Evolutionary conservation across 1,140 invertebrate species (phyloP), one percentile per base, ranked within the genome.

Genomic region (Medauroidea extradentata): DNA sequence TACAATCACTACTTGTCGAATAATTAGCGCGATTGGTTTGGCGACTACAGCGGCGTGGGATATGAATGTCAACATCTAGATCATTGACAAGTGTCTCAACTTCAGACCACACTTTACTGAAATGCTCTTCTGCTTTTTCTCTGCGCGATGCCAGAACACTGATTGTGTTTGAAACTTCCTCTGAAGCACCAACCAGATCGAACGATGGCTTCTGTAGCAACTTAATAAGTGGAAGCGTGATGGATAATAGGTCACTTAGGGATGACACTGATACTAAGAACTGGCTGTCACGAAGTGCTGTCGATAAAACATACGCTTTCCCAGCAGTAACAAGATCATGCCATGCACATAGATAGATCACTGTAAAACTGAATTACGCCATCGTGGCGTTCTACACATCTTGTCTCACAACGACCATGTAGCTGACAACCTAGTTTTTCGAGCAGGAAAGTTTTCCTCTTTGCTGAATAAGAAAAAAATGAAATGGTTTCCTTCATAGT

Each of bases 381-480:
- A 41, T 62, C 62, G 16, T 67, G 62, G 41, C 49, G 34, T n/a
- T 66, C 60, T 1, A 65, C 53, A 53, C 62, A 67, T 18, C 64
- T 54, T 8, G 62, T 67, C 52, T 67, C 66, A 34, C 62, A 65
- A 7, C 63, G 23, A 7, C 62, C 61, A 19, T 46, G 25, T 9
- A 65, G 39, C 19, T 46, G 13, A 18, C 24, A 38, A 2, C 53
- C 2, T n/a, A 43, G 7, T 44, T 43, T 39, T n/a, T 18, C n/a
- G n/a, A n/a, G n/a, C n/a, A n/a, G n/a, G n/a, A 18, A 4, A 16
- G n/a, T 38, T 13, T 54, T 59, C 39, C 59, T 53, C 34, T 70
- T 67, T 18, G 61, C 59, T 7, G 67, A 70, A 44, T 29, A 54
- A 24, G 54, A 64, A 19, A 63, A 66, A 64, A 71, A 71, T 13